A percentile compares a stretch with the other conserved stretches of the same genome.
phyloP scores from a whole-genome alignment of 2,113 vertebrate species.

The Rhea americana region DNA sequence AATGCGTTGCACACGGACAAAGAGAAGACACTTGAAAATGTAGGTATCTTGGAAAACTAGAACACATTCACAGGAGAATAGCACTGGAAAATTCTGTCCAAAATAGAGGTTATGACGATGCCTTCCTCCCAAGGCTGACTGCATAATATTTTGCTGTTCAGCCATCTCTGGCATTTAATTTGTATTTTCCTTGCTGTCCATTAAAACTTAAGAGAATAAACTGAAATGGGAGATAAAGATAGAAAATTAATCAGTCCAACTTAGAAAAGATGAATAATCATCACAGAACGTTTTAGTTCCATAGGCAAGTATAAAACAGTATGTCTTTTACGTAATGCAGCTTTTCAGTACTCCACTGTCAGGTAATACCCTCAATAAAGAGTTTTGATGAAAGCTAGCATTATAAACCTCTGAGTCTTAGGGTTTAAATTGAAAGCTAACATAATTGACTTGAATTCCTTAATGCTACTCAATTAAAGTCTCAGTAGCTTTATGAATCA shows the following conservation, averaged over 20 bases:
- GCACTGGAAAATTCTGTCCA: conserved; percentile 4
- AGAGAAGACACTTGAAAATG: conserved; percentile 31
- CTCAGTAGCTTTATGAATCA: conserved; percentile 39
- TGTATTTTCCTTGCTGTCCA: conserved; percentile 4
- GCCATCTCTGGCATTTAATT: conserved; percentile 2
- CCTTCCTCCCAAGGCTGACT: conserved; percentile 33
- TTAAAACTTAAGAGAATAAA: conserved; percentile 20
- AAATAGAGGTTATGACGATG: background rate
- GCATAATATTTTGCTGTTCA: background rate
- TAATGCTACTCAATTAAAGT: conserved; percentile 29
- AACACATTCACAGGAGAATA: background rate
- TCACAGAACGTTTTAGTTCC: background rate
- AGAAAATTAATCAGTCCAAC: background rate
- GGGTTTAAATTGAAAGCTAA: conserved; percentile 33
- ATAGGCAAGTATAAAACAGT: background rate
- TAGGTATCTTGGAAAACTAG: background rate
- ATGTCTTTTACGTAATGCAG: background rate
- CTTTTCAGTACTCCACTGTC: background rate
- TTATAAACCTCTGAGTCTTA: background rate
- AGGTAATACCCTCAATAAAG: conserved; percentile 2
- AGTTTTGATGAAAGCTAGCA: conserved; percentile 4
- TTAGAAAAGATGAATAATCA: background rate
- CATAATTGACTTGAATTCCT: conserved; percentile 11
- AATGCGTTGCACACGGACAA: conserved; percentile 8
- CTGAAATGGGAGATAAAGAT: conserved; percentile 21